Percentiles rank a stretch among this genome's conserved stretches.
Evolutionary conservation across 2,113 vertebrate genomes (phyloP).

Genomic region (Indri indri): DNA sequence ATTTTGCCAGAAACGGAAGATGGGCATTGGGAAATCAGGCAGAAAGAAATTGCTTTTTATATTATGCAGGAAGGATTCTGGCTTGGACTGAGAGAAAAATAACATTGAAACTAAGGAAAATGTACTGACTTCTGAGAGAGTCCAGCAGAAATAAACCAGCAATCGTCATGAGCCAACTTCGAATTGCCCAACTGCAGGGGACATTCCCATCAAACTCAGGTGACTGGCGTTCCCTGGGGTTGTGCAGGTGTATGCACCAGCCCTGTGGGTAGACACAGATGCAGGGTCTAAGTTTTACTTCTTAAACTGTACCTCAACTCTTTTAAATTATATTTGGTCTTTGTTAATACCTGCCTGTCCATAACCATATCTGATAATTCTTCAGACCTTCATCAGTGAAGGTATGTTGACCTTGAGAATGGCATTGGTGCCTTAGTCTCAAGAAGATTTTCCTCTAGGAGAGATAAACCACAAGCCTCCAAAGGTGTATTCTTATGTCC

Average conservation of each 20-base stretch:
- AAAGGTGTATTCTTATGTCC: not conserved
- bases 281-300: not conserved
- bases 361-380: not conserved
- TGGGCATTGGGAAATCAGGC: not conserved
- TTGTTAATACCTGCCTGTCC: not conserved
- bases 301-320: not conserved
- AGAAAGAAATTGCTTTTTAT: slow-evolving; percentile 28
- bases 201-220: not conserved
- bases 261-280: not conserved
- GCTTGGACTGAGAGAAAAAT: not conserved
- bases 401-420: not conserved
- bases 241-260: not conserved
- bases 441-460: not conserved
- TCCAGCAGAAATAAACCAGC: not conserved
- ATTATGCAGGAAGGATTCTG: not conserved
- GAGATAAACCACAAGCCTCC: not conserved
- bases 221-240: not conserved
- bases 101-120: not conserved
- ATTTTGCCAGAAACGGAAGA: not conserved
- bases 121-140: not conserved
- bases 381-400: not conserved
- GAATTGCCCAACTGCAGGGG: not conserved
- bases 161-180: not conserved
- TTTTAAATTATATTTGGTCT: not conserved
- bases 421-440: not conserved